A percentile compares a stretch with the other conserved stretches of the same genome.
Conservation (phyloP, 2,797 vertebrate species). For the Vireo griseus region DNA sequence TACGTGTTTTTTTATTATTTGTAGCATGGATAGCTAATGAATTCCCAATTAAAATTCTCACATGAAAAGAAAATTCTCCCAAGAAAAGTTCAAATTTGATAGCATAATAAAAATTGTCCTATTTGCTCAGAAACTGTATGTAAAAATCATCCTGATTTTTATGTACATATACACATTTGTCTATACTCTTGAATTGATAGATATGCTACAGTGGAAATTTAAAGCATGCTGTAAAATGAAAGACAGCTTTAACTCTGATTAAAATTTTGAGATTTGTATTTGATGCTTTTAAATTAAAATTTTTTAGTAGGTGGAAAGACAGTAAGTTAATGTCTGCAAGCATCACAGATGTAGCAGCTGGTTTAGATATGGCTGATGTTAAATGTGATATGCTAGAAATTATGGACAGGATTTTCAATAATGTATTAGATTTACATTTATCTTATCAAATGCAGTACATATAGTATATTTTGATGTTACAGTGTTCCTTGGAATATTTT, state of each 20-base stretch:
- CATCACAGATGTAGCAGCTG: neutral
- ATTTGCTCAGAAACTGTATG: neutral
- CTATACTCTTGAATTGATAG: neutral
- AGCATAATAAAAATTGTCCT: neutral
- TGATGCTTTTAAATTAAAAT: neutral
- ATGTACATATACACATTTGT: neutral
- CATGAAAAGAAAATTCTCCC: neutral
- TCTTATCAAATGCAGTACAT: neutral
- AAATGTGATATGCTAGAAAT: neutral
- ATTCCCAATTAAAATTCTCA: neutral
- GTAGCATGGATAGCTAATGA: neutral
- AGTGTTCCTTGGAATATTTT: neutral
- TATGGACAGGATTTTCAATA: neutral
- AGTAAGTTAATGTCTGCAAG: neutral
- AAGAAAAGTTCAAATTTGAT: neutral
- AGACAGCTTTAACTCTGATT: neutral
- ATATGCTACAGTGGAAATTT: neutral
- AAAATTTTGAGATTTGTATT: neutral
- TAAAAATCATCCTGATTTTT: neutral
- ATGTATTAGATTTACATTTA: neutral
- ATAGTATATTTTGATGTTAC: neutral
- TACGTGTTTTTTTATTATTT: neutral
- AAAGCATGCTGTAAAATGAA: neutral
- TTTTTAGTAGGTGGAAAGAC: neutral
- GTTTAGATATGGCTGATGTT: neutral